Base-by-base conservation (phyloP, 2,113 vertebrate genomes). In the Chaetorhynchus papuensis region DNA sequence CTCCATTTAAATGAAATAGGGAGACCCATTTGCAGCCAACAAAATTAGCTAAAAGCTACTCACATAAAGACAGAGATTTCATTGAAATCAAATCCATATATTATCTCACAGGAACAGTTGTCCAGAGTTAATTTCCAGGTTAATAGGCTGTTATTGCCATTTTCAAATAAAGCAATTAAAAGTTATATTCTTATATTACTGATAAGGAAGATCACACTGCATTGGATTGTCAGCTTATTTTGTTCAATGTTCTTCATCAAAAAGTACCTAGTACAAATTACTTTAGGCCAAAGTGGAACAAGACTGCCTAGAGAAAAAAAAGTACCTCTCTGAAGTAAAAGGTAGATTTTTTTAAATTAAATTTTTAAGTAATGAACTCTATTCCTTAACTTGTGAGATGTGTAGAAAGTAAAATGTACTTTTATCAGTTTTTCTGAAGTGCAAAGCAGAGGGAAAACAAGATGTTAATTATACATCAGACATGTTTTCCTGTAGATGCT, bases 1-100 rank as follows among this genome's bases (percentile, higher is more conserved):
- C 27, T 83, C 60, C 54, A 72, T 90, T 90, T 95, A 97, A 96
- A 91, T 96, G 94, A 97, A 97, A 95, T 94, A 95, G 87, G 53
- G 65, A 69, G 33, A 63, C 44, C 30, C 47, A 60, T 76, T 64
- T 52, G 33, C 61, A 83, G 87, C 94, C 93, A 92, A 93, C 79
- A 69, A 92, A 97, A 92, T 80, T 93, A 90, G 50, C 79, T 96
- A 95, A 97, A 89, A 72, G 82, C 82, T 44, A 27, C 21, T 68
- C 76, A 60, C 22, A 87, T 96, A 94, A 94, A 94, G 94, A 80
- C 52, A 90, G 87, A 75, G 45, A 54, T 92, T 89, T 94, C 44
- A 59, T 52, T 30, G 70, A 85, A 96, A 88, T 86, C 31, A 10
- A 92, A 84, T 21, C 80, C 49, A 80, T 96, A 80, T 95, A 96